Conservation (phyloP, 2,113 vertebrate genomes). For the Brachirus orientalis region DNA sequence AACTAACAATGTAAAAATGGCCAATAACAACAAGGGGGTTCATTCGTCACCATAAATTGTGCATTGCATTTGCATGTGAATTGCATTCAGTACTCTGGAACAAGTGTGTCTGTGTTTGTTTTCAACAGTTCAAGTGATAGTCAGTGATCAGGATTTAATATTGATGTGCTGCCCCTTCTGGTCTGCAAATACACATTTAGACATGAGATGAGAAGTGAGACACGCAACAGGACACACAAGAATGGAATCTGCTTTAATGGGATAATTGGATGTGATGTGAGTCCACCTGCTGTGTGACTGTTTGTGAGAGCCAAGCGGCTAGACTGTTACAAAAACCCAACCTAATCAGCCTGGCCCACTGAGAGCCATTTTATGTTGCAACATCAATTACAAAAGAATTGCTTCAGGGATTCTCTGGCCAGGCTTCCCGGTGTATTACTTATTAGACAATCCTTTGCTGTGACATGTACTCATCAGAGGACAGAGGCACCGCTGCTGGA, state of each 20-base stretch:
- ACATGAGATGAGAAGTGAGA: slow-evolving; percentile 23
- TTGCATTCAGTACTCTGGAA: slow-evolving; percentile 3
- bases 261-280: slow-evolving; percentile 72
- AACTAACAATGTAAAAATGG: too few relatives aligned
- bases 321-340: slow-evolving; percentile 59
- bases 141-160: slow-evolving; percentile 28
- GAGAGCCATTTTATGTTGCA: slow-evolving; percentile 75
- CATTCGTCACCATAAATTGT: slow-evolving; percentile 23
- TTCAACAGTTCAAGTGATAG: slow-evolving; percentile 18
- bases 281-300: slow-evolving; percentile 63
- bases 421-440: slow-evolving; percentile 70
- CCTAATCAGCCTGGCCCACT: slow-evolving; percentile 67
- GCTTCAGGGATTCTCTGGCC: slow-evolving; percentile 72
- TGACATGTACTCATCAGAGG: slow-evolving; percentile 78
- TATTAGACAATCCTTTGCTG: slow-evolving; percentile 75
- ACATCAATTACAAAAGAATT: slow-evolving; percentile 80
- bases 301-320: slow-evolving; percentile 37
- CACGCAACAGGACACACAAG: slow-evolving; percentile 5
- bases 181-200: slow-evolving; percentile 11
- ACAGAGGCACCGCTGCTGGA: slow-evolving; percentile 50
- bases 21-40: too few relatives aligned
- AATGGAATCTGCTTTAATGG: slow-evolving; percentile 47
- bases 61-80: slow-evolving; percentile 19
- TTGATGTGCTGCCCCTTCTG: slow-evolving; percentile 2
- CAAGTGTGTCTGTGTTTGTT: slow-evolving; percentile 23